Conservation (phyloP, 2,888 invertebrate genomes). For the Glaucopsyche alexis region DNA sequence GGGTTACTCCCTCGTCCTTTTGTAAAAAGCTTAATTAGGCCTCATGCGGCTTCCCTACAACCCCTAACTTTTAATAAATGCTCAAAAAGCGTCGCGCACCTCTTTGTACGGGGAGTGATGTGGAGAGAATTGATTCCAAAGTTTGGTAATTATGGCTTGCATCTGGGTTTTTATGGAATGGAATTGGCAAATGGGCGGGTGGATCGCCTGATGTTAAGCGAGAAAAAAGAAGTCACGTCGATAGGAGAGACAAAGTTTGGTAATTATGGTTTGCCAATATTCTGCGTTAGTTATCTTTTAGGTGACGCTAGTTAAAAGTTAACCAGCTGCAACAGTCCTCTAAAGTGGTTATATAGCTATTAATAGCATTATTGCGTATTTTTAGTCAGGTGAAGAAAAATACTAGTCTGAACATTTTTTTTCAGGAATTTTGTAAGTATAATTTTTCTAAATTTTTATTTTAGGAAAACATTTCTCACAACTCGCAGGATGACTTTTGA, state of each 20-base stretch:
- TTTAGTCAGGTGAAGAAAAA: too few relatives aligned
- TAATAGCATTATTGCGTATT: too few relatives aligned
- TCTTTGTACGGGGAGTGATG: conserved; percentile 34
- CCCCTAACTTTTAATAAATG: conserved; percentile 81
- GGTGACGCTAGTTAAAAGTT: background rate
- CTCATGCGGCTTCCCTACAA: conserved; percentile 76
- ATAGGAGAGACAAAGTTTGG: background rate
- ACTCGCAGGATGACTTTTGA: too few relatives aligned
- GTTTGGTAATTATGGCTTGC: conserved; percentile 17
- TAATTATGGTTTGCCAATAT: background rate
- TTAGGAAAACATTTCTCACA: too few relatives aligned
- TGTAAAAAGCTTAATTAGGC: conserved; percentile 79
- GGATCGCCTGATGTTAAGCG: background rate
- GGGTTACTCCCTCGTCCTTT: conserved; percentile 71
- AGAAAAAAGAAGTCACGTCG: background rate
- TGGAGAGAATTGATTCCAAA: conserved; percentile 5
- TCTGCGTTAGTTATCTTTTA: background rate
- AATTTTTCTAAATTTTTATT: too few relatives aligned
- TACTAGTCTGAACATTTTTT: too few relatives aligned
- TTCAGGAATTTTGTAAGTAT: too few relatives aligned
- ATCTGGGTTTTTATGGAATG: background rate
- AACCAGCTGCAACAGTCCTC: background rate
- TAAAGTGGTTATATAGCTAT: background rate
- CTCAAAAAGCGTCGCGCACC: conserved; percentile 66
- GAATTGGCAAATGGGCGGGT: background rate